Base-by-base conservation (phyloP, 2,888 invertebrate species). In the Tetanocera ferruginea region DNA sequence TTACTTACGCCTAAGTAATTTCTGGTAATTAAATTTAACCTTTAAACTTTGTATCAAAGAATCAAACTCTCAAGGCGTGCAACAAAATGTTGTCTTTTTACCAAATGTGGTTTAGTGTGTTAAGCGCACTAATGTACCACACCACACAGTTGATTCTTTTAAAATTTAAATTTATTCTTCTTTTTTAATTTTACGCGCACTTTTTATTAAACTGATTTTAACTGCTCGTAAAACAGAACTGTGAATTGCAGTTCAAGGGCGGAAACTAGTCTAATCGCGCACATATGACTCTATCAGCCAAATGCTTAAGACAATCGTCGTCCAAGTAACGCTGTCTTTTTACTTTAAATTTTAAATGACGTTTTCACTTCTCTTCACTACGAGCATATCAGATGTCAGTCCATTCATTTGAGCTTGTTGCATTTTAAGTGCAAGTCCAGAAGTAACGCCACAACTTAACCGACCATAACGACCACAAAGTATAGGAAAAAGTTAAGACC, bases 401-500 rank as follows among this genome's bases (percentile, higher is more conserved):
- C 19, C 74, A 49, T 60, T 23, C 28, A 60, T 1, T 25, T 14
- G 43, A 51, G 19, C 64, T 49, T 64, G n/a, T 51, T 74, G 64
- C 51, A 64, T 64, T 64, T 64, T 43, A 37, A 43, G 62, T 74
- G 31, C 49, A 73, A 51, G 64, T 49, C 49, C 73, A 37, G n/a
- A 60, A 62, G 73, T 60, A 73, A 60, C 43, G 62, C 64, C 49
- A 74, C 31, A 64, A 64, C 31, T 64, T 64, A 74, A 64, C 64
- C 64, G 55, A 74, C 49, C 64, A 64, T 25, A 64, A 74, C 74
- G 64, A 74, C 64, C 64, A 64, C 74, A 43, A 73, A 60, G n/a
- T 67, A 43, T 34, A 43, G 67, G 67, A 37, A 60, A 60, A 60
- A 37, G 67, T 67, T 37, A 8, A 37, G 37, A 34, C 11, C 34